Conservation (phyloP, 1,140 invertebrate genomes). For the Drosophila parabipectinata region DNA sequence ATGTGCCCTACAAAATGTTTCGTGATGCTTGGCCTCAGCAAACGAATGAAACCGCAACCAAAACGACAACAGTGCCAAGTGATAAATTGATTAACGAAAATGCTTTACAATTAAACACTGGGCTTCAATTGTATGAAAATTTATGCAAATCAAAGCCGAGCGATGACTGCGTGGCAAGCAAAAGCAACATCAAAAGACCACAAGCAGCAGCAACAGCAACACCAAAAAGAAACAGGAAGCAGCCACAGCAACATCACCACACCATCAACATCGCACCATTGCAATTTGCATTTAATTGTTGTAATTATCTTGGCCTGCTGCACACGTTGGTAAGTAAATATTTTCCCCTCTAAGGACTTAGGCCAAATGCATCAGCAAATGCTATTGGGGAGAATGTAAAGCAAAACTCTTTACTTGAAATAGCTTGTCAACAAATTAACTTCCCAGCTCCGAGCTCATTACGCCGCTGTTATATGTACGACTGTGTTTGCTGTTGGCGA, state of each 20-base stretch:
- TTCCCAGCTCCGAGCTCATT: conserved; percentile 50
- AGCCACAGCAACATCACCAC: conserved; percentile 42
- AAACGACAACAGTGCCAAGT: conserved; percentile 35
- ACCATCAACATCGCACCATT: conserved; percentile 50
- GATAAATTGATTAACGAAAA: conserved; percentile 60
- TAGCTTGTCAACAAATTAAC: conserved; percentile 78
- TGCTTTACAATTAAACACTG: conserved; percentile 67
- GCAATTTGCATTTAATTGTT: conserved; percentile 83
- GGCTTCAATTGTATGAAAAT: conserved; percentile 73
- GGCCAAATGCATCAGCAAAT: conserved; percentile 60
- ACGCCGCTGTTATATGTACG: conserved; percentile 32
- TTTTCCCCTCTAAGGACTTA: conserved; percentile 4
- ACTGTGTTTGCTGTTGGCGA: conserved; percentile 46
- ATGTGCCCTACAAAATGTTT: conserved; percentile 77
- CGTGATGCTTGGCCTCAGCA: conserved; percentile 58
- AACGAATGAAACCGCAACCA: conserved; percentile 46
- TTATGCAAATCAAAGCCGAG: conserved; percentile 74
- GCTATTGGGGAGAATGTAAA: conserved; percentile 55
- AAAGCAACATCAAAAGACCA: conserved; percentile 49
- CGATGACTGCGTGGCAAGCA: conserved; percentile 68
- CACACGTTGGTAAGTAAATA: conserved; percentile 80
- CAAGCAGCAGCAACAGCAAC: conserved; percentile 44
- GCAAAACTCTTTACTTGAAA: conserved; percentile 61
- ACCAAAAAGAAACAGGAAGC: conserved; percentile 37
- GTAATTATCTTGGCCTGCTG: conserved; percentile 83